A percentile compares a stretch with the other conserved stretches of the same genome.
Evolutionary conservation across 1,140 invertebrate species (phyloP).

Genomic region (Daktulosphaira vitifoliae): DNA sequence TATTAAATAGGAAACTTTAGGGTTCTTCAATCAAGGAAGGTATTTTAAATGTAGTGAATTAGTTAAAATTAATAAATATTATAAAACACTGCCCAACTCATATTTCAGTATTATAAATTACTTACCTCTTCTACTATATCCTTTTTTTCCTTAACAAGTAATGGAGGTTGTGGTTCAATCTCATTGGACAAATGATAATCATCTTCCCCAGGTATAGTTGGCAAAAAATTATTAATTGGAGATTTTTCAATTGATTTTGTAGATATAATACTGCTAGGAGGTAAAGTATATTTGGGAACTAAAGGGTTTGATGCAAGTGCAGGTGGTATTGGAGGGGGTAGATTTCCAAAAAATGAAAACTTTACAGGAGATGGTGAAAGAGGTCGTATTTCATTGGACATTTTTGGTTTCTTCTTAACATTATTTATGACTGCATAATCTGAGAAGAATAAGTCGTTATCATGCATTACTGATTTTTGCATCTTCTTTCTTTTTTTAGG

Average conservation of each 20-base stretch:
- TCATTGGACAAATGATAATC: not conserved
- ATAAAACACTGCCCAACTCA: too few species aligned
- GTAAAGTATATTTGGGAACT: slow-evolving; percentile 6
- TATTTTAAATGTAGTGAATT: too few species aligned
- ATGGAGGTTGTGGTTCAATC: not conserved
- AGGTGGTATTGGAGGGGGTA: slow-evolving; percentile 10
- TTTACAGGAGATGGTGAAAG: not conserved
- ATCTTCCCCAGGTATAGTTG: slow-evolving; percentile 1
- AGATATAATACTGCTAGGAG: not conserved
- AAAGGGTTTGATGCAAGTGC: slow-evolving; percentile 8
- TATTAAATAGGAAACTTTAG: too few species aligned
- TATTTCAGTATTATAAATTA: not conserved
- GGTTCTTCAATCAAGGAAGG: too few species aligned
- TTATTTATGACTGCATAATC: not conserved
- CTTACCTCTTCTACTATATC: not conserved
- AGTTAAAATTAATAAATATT: too few species aligned
- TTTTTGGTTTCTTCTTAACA: slow-evolving; percentile 11
- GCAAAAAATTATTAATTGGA: not conserved
- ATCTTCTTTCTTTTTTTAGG: slow-evolving; percentile 13
- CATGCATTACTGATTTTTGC: not conserved
- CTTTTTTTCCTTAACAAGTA: not conserved
- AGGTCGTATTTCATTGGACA: not conserved
- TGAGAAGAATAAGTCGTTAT: not conserved
- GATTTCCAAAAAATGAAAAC: slow-evolving; percentile 25
- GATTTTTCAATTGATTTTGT: too few species aligned